Conservation (phyloP, 2,888 invertebrate genomes). For the Sericinus montela region DNA sequence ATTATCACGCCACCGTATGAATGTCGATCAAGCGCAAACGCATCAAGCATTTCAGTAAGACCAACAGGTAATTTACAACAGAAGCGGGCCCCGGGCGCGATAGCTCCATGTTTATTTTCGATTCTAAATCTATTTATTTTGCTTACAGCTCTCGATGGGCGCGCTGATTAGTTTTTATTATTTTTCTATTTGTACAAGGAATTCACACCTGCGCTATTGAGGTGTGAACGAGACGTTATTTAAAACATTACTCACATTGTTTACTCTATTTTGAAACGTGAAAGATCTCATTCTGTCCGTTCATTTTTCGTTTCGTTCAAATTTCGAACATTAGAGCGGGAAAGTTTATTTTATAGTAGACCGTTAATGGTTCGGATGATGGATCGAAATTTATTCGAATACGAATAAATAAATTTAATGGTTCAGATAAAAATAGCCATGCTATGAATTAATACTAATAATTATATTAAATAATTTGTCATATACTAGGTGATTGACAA, state of each 20-base stretch:
- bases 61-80: slow-evolving; percentile 69
- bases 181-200: slow-evolving; percentile 28
- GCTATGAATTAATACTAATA: no score
- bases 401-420: background rate
- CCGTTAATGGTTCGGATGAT: slow-evolving; percentile 12
- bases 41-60: slow-evolving; percentile 70
- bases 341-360: slow-evolving; percentile 8
- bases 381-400: background rate
- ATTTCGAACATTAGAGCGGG: slow-evolving; percentile 3
- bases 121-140: slow-evolving; percentile 64
- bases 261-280: slow-evolving; percentile 10
- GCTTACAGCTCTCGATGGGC: slow-evolving; percentile 33
- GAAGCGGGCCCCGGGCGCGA: slow-evolving; percentile 42
- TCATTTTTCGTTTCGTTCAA: slow-evolving; percentile 11
- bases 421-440: no score
- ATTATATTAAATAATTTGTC: no score
- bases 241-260: slow-evolving; percentile 21
- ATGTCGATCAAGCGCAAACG: slow-evolving; percentile 66
- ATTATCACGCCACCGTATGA: slow-evolving; percentile 20
- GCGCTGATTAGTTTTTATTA: slow-evolving; percentile 66
- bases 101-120: slow-evolving; percentile 55
- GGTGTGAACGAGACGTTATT: slow-evolving; percentile 19
- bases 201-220: slow-evolving; percentile 23
- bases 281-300: slow-evolving; percentile 11
- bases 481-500: no score